These are phyloP conservation scores for Paramisgurnus dabryanus DNA, from an alignment of 2,113 vertebrate genomes.

Conservation along the genomic window DNA sequence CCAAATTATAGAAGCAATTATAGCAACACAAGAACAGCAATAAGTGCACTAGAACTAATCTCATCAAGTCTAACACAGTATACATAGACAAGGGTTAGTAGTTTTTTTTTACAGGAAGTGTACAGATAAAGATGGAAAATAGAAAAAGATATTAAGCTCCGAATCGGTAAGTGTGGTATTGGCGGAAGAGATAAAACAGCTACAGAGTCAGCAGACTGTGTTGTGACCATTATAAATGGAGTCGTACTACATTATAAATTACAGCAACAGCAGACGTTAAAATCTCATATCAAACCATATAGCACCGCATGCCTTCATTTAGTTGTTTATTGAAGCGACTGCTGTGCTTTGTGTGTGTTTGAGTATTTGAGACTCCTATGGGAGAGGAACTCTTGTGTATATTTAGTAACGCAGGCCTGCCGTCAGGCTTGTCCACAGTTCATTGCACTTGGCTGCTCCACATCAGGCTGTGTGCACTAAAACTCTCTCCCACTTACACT, in stretches of 20 bases:
- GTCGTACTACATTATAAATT: not conserved
- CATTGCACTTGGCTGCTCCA: constrained; percentile 57
- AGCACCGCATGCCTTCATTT: constrained; percentile 11
- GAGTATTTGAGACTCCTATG: constrained; percentile 23
- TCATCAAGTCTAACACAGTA: too few relatives aligned
- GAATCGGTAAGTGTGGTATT: too few relatives aligned
- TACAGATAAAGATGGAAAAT: too few relatives aligned
- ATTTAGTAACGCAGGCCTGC: constrained; percentile 55
- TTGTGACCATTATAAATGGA: too few relatives aligned
- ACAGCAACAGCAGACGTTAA: not conserved
- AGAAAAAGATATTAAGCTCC: too few relatives aligned
- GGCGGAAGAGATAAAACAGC: too few relatives aligned
- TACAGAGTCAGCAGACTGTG: too few relatives aligned
- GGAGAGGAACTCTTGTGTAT: constrained; percentile 43
- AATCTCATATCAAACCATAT: not conserved
- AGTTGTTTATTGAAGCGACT: constrained; percentile 24
- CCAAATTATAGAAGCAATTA: too few relatives aligned
- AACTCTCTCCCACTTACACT: constrained; percentile 20
- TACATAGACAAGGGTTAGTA: too few relatives aligned
- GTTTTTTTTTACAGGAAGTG: too few relatives aligned
- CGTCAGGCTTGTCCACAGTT: constrained; percentile 52
- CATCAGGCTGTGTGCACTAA: constrained; percentile 48
- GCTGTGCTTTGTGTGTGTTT: not conserved
- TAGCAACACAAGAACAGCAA: too few relatives aligned
- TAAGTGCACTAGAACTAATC: too few relatives aligned